Conservation (phyloP, 2,888 invertebrate species). For the Acleris emargana region DNA sequence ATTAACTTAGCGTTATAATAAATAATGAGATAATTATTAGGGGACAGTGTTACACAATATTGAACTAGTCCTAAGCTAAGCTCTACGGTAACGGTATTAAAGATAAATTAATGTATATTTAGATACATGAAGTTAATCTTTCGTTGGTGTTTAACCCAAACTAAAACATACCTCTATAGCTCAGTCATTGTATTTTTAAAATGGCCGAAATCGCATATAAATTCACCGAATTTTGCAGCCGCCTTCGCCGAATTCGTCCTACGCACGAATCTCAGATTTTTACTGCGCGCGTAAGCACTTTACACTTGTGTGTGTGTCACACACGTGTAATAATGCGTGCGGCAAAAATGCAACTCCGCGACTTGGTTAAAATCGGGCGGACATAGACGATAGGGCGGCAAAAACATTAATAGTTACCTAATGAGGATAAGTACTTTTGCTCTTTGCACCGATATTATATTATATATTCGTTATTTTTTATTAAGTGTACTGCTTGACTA, state of each 20-base stretch:
- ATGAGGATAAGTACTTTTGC: no score
- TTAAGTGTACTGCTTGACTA: no score
- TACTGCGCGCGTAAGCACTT: constrained; percentile 35
- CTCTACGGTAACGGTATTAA: no score
- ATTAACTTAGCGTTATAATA: no score
- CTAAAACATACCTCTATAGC: not conserved
- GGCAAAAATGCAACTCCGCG: constrained; percentile 81
- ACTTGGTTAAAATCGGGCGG: constrained; percentile 79
- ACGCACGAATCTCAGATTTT: constrained; percentile 32
- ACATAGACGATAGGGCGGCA: constrained; percentile 50
- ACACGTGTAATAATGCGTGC: constrained; percentile 66
- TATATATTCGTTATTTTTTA: no score
- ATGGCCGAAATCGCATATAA: not conserved
- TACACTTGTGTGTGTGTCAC: constrained; percentile 48
- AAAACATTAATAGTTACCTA: not conserved
- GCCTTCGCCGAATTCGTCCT: constrained; percentile 28
- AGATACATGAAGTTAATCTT: no score
- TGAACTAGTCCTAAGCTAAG: no score
- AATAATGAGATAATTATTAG: no score
- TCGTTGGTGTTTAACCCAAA: not conserved
- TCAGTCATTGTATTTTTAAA: not conserved
- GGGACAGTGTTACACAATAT: no score
- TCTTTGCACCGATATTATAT: no score
- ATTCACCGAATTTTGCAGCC: constrained; percentile 1
- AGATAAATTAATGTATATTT: no score